Evolutionary conservation across 2,797 vertebrate species (phyloP), one percentile per base, ranked within the genome.

Genomic region (Falco naumanni): DNA sequence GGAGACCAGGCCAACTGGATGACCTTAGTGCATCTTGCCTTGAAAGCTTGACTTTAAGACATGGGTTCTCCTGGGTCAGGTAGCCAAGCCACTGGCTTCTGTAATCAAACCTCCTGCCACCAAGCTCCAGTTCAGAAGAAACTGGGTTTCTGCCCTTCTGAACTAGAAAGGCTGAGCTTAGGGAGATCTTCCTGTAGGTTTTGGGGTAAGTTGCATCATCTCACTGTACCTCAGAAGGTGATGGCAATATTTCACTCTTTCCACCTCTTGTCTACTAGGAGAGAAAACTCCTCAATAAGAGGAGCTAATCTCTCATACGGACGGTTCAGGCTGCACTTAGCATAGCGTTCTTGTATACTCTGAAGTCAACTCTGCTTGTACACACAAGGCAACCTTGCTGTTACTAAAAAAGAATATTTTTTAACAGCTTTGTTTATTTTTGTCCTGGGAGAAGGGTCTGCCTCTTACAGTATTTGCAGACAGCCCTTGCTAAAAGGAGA

Each of bases 401-500:
- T 76, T 59, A 18, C 37, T 34, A 45, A 69, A 95, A 70, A 72
- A 3, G 59, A 63, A 4, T 45, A 33, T 24, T 79, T 95, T 94
- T 60, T 4, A 85, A 25, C 22, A 80, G 21, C 31, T 66, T 54
- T 84, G 51, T 84, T 90, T 96, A 31, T 84, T 84, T 95, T 90
- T 82, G 25, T 45, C 34, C 33, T 14, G 16, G 16, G 63, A 90
- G 59, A 68, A 88, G n/a, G 47, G 28, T n/a, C 26, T 1, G 1
- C 43, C 43, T 94, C 76, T 77, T 69, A 64, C 45, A 95, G 20
- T 43, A 63, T 85, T 95, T 93, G 68, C 75, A 57, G 66, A 66
- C 61, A 82, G 54, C 43, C 34, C 33, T 78, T 8, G 24, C 88
- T 90, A 94, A 94, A 90, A 95, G 25, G 74, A 94, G 83, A 19